Evolutionary conservation across 2,113 vertebrate species (phyloP), one percentile per base, ranked within the genome.

Genomic region (Polypterus senegalus): DNA sequence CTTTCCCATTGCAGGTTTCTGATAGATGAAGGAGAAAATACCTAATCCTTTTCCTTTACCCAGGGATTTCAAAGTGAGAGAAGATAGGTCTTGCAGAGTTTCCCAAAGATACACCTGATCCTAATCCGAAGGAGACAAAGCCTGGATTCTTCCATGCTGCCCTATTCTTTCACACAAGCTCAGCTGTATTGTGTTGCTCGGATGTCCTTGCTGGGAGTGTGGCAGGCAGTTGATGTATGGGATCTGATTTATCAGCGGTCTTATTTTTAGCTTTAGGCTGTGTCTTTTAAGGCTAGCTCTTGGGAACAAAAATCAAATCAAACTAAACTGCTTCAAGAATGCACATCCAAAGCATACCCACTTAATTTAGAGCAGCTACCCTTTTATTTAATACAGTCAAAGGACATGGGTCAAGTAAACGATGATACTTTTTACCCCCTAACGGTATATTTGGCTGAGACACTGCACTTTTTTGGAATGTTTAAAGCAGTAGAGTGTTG

Each of bases 141-240:
- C 60, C 67, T 70, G 52, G 59, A 65, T 72, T 84, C 73, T 78
- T 74, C 76, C 66, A 58, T 57, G 48, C 7, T 49, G 10, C 46
- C 60, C 55, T 46, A 49, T 45, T 62, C 48, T 58, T 66, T 66
- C 65, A 62, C 65, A 54, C 62, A 70, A 83, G 66, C 71, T 70
- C 69, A 52, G 43, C 54, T 53, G 54, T 43, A 78, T 61, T 52
- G 70, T 76, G 63, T 62, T 80, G 83, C 79, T 83, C 79, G 73
- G 66, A 77, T 70, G 73, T 70, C 69, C 53, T 75, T 75, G 70
- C 73, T 76, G 74, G 49, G 67, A 61, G 9, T 45, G 27, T 48
- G 73, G 77, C 77, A 84, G 80, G 85, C 83, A 86, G 76, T 72
- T 80, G 77, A 70, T 65, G 70, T 74, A 70, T 62, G 45, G 75